Base-by-base conservation (phyloP, 2,113 vertebrate species). In the Rynchops niger region DNA sequence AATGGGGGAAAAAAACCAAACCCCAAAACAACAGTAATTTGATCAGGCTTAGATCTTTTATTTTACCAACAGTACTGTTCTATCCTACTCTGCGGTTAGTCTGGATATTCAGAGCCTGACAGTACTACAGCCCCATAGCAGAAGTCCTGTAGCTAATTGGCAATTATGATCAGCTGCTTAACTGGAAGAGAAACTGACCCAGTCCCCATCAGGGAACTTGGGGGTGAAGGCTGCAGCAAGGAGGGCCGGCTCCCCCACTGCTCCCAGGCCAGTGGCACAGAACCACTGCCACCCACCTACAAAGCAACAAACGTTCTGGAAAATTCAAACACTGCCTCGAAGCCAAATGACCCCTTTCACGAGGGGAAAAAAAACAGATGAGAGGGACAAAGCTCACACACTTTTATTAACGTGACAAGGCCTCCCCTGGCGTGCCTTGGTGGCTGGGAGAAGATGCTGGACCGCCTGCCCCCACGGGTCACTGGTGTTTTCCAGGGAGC, bases 21-120 rank as follows among this genome's bases (percentile, higher is more conserved):
- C 4, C 8, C 15, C 5, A 53, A 50, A 78, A 25, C 34, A 81
- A 62, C 13, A 67, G 25, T 29, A 47, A 38, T 56, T 74, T 3
- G 1, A 55, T 74, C 45, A 62, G 47, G 42, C 27, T 72, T 61
- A 14, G 40, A 30, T 47, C 1, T 66, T 86, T n/a, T 22, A 2
- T 62, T 89, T 77, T 43, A 80, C 15, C 77, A 53, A n/a, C 30
- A 56, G 26, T 11, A 26, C 45, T 26, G 6, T 40, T 69, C 34
- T 66, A 2, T 21, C 45, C 43, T 34, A 10, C 45, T 65, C 40
- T 0, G 0, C 1, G 0, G 65, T 29, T 40, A 36, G 15, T 25
- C 32, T 34, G 66, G 40, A 34, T 59, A 59, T 9, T 21, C 61
- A 80, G 38, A 79, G 45, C n/a, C 10, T 49, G 59, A 52, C 0